These are phyloP conservation scores for Lucilia sericata DNA, from an alignment of 1,140 invertebrate genomes.

Conservation along the genomic window DNA sequence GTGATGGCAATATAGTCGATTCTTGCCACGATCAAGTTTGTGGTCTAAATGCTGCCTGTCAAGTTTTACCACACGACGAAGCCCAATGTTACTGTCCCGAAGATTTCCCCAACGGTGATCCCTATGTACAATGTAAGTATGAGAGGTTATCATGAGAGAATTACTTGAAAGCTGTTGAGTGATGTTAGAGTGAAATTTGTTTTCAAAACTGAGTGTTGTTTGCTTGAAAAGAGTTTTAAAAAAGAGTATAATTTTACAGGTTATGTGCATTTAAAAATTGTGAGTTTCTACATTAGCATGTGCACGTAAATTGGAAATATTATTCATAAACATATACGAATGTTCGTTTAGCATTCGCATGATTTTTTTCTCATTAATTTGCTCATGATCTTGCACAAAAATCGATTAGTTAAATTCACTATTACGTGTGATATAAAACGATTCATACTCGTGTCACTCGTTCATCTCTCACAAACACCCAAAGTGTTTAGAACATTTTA, in stretches of 20 bases:
- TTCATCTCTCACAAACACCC: neutral
- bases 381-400: conserved; percentile 15
- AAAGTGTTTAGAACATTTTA: neutral
- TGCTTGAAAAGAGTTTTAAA: too few species aligned
- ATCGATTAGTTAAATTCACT: neutral
- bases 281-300: too few species aligned
- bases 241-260: neutral
- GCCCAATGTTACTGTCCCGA: conserved; percentile 87
- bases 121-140: conserved; percentile 83
- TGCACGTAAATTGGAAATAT: too few species aligned
- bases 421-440: conserved; percentile 5
- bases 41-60: conserved; percentile 85
- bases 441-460: conserved; percentile 1
- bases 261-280: too few species aligned
- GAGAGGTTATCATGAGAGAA: neutral
- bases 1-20: conserved; percentile 74
- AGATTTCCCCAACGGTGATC: conserved; percentile 85
- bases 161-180: neutral
- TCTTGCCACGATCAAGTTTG: conserved; percentile 80
- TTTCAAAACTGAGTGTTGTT: too few species aligned
- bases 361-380: neutral
- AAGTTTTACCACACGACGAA: conserved; percentile 74
- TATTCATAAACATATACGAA: neutral
- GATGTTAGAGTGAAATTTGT: neutral
- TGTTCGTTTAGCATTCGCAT: neutral